Conservation (phyloP, 2,113 vertebrate genomes). For the Podiceps cristatus region DNA sequence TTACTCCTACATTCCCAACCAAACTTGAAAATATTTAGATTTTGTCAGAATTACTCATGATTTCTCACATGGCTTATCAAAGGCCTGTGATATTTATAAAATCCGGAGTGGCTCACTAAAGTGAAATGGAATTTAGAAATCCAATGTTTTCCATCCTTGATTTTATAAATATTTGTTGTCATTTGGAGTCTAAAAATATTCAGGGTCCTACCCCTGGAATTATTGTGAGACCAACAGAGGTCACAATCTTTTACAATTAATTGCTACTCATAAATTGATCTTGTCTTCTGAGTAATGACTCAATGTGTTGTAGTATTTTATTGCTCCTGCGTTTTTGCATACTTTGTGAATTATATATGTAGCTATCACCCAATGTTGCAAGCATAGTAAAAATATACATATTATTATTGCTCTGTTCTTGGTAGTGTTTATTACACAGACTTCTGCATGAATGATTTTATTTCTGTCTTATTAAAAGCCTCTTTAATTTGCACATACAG, state of each 20-base stretch:
- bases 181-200: neutral
- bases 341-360: conserved; percentile 57
- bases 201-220: neutral
- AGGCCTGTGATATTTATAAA: neutral
- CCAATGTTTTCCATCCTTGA: neutral
- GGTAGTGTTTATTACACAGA: conserved; percentile 65
- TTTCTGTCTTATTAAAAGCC: conserved; percentile 60
- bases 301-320: conserved; percentile 65
- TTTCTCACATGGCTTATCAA: neutral
- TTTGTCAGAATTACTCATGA: neutral
- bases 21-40: neutral
- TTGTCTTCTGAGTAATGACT: conserved; percentile 68
- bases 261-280: conserved; percentile 67
- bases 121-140: neutral
- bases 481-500: conserved; percentile 59
- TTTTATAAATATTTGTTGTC: conserved; percentile 12
- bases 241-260: conserved; percentile 50
- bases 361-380: conserved; percentile 6
- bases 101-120: neutral
- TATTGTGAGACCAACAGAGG: neutral
- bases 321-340: conserved; percentile 50
- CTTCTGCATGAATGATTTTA: conserved; percentile 66
- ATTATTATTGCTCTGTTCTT: conserved; percentile 57
- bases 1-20: neutral
- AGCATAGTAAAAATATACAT: conserved; percentile 52